These are phyloP conservation scores for Cremastobaeus sp. DNA, from an alignment of 2,888 invertebrate species.

Conservation along the genomic window DNA sequence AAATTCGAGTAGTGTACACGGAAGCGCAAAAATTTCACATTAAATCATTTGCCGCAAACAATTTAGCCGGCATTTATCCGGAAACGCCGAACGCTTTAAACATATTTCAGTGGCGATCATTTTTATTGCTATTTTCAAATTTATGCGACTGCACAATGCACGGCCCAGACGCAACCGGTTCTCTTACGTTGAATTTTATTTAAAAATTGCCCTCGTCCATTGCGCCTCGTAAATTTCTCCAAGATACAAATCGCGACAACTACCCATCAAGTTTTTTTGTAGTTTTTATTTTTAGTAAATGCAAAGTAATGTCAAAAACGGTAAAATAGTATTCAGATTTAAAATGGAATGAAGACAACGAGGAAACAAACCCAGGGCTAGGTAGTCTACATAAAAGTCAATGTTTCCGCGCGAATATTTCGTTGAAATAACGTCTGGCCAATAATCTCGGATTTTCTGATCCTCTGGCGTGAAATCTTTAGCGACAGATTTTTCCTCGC, in stretches of 20 bases:
- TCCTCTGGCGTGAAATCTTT: not conserved
- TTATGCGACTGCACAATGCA: slow-evolving; percentile 39
- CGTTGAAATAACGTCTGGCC: slow-evolving; percentile 10
- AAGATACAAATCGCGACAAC: slow-evolving; percentile 15
- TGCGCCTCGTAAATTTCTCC: slow-evolving; percentile 34
- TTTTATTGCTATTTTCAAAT: slow-evolving; percentile 37
- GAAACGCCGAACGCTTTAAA: slow-evolving; percentile 13
- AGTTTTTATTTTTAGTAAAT: slow-evolving; percentile 28
- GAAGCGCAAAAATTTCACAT: slow-evolving; percentile 5
- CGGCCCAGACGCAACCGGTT: slow-evolving; percentile 12
- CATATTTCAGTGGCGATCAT: slow-evolving; percentile 30
- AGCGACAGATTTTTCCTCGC: slow-evolving; percentile 27
- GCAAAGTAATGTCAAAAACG: slow-evolving; percentile 29
- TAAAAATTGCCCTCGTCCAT: slow-evolving; percentile 29
- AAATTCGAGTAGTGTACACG: slow-evolving; percentile 10
- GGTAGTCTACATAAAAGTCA: too few relatives aligned
- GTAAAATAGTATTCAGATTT: too few relatives aligned
- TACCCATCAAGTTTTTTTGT: slow-evolving; percentile 16
- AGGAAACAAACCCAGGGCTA: too few relatives aligned
- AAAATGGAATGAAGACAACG: too few relatives aligned
- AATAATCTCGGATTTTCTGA: slow-evolving; percentile 12
- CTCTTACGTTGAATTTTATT: slow-evolving; percentile 39
- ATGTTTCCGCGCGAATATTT: slow-evolving; percentile 14
- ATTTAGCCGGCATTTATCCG: slow-evolving; percentile 10
- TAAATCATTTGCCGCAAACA: slow-evolving; percentile 35